phyloP scores from a whole-genome alignment of 2,113 vertebrate genomes.

The Coregonus clupeaformis region DNA sequence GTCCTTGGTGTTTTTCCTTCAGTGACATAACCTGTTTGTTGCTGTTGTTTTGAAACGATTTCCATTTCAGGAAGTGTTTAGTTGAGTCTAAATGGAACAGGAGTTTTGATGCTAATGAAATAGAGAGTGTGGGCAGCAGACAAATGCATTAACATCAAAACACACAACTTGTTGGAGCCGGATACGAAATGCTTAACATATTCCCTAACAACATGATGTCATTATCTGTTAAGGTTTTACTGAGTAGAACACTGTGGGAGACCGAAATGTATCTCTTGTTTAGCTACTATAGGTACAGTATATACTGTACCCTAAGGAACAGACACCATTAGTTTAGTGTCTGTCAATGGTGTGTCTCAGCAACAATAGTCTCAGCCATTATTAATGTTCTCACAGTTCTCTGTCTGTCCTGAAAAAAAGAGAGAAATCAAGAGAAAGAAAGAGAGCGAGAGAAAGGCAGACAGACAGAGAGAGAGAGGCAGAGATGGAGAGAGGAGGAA shows the following conservation, averaged over 20 bases:
- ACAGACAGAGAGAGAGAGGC: slow-evolving; percentile 10
- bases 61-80: no score
- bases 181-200: slow-evolving; percentile 33
- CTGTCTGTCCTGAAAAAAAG: slow-evolving; percentile 22
- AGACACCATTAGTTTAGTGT: no score
- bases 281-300: no score
- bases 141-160: slow-evolving; percentile 13
- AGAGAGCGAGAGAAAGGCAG: slow-evolving; percentile 21
- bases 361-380: no score
- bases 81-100: no score
- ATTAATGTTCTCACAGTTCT: slow-evolving; percentile 30
- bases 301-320: no score
- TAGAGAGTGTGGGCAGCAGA: slow-evolving; percentile 14
- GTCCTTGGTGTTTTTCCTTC: no score
- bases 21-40: no score
- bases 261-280: slow-evolving; percentile 7
- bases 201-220: slow-evolving; percentile 24
- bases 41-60: no score
- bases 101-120: slow-evolving; percentile 2
- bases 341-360: no score
- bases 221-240: slow-evolving; percentile 5
- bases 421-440: not conserved
- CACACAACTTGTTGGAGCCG: slow-evolving; percentile 27
- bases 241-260: slow-evolving; percentile 15
- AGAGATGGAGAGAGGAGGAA: not conserved